Conservation (phyloP, 2,113 vertebrate species). For the Lycocorax pyrrhopterus region DNA sequence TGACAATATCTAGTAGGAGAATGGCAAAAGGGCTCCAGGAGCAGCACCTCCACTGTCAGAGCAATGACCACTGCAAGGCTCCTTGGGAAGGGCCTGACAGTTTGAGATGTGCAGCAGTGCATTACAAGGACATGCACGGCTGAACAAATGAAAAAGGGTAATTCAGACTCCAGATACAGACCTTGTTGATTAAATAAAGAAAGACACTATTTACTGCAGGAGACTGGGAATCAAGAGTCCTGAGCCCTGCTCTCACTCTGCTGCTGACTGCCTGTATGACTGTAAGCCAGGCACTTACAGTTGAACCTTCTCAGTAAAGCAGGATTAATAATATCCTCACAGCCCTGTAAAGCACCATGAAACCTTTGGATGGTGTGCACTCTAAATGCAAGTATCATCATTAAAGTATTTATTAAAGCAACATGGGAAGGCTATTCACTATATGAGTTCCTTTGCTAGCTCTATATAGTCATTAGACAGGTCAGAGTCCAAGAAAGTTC, state of each 20-base stretch:
- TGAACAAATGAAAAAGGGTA: background rate
- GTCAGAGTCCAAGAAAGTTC: background rate
- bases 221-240: background rate
- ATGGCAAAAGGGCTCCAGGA: background rate
- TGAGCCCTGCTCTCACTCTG: background rate
- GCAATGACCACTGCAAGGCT: background rate
- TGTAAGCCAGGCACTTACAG: background rate
- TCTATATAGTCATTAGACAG: background rate
- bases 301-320: background rate
- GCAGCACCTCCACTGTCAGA: background rate
- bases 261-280: background rate
- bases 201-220: background rate
- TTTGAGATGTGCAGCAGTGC: background rate
- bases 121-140: background rate
- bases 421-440: slow-evolving; percentile 19
- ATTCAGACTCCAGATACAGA: background rate
- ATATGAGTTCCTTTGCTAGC: background rate
- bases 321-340: slow-evolving; percentile 1
- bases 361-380: background rate
- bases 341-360: background rate
- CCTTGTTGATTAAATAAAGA: slow-evolving; percentile 18
- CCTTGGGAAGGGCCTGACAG: background rate
- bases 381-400: background rate
- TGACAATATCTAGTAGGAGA: background rate
- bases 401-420: background rate